Base-by-base conservation (phyloP, 2,888 invertebrate genomes). In the Melangyna quadrimaculata region DNA sequence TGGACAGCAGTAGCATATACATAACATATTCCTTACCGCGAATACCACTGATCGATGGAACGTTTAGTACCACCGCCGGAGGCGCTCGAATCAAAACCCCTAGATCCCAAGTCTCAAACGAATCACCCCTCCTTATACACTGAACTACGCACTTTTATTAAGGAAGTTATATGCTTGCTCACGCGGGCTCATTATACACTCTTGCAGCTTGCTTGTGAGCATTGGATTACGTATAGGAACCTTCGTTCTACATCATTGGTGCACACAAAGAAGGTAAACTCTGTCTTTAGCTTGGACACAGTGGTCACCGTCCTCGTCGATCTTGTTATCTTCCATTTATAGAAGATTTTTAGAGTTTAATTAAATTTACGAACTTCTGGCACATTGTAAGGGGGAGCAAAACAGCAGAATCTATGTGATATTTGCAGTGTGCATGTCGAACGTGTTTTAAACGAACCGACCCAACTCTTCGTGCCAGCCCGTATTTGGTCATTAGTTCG, bases 331-430 rank as follows among this genome's bases (percentile, higher is more conserved):
- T 78, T 61, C 86, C 86, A 65, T 86, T 86, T 86, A 86, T 77
- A 78, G 77, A 86, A 77, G 80, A 75, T 75, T 86, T 86, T 81
- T 86, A 65, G 73, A 70, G 81, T 86, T 81, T 77, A 78, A 86
- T 81, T 86, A 81, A 78, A 81, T 78, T 77, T 86, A 81, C 63
- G 77, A 73, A 78, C 73, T 73, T 10, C 70, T 22, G 51, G 43
- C 55, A 69, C 43, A 55, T 51, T 43, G 19, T 22, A 24, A 17
- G 32, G 45, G 19, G 69, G 17, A 43, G 45, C 17, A 10, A 17
- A 55, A 55, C 55, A 61, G 10, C 40, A 61, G 63, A 45, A 55
- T 70, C 29, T 55, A 45, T 37, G 35, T 40, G 51, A 37, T 51
- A 55, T 77, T 73, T 70, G 84, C 84, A 84, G 61, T 77, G 78